These are phyloP conservation scores for Epinephelus cyanopodus DNA, from an alignment of 2,113 vertebrate species.

Conservation along the genomic window DNA sequence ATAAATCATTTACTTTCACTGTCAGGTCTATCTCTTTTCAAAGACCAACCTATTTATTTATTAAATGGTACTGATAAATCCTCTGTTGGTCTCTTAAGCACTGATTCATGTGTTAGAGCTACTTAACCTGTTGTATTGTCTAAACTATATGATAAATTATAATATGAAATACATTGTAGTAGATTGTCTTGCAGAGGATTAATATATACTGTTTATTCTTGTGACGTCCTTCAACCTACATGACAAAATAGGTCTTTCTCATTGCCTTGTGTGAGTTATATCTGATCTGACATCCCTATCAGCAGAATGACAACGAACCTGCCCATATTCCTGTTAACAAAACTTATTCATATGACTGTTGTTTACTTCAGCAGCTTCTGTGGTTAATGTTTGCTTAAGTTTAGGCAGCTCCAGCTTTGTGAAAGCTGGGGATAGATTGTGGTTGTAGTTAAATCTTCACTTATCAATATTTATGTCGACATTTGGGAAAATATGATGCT, in stretches of 20 bases:
- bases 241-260: background rate
- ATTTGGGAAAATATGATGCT: background rate
- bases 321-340: no score
- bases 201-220: background rate
- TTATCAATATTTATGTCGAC: no score
- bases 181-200: background rate
- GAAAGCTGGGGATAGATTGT: background rate
- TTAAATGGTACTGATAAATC: constrained; percentile 54
- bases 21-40: constrained; percentile 54
- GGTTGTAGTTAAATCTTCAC: background rate
- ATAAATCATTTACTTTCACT: constrained; percentile 61
- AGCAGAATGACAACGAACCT: background rate
- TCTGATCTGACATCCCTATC: background rate
- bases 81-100: constrained; percentile 15
- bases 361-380: background rate
- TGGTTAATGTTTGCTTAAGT: constrained; percentile 2
- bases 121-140: constrained; percentile 37
- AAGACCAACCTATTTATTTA: constrained; percentile 46
- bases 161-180: constrained; percentile 1
- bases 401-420: background rate
- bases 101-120: constrained; percentile 35
- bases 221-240: background rate
- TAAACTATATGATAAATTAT: background rate
- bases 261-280: background rate
- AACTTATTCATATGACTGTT: background rate